Evolutionary conservation across 2,888 invertebrate species (phyloP), one percentile per base, ranked within the genome.

Genomic region (Panzeria rudis): DNA sequence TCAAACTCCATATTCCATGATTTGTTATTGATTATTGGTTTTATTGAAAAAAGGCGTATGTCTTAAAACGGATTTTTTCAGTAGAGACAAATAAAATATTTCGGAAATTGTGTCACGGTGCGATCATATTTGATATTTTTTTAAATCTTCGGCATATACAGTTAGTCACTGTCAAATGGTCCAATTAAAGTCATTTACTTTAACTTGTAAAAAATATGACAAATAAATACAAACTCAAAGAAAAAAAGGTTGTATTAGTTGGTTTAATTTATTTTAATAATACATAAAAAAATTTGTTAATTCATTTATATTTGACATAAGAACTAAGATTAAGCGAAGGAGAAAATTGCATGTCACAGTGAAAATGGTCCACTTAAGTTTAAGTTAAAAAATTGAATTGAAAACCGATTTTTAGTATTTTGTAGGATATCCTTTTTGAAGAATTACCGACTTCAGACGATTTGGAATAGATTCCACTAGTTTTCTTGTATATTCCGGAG

Each of bases 351-450:
- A 54, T 54, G 25, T 54, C 54, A 15, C 54, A 54, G 15, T 54
- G 54, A 13, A 54, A 54, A 25, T 54, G 54, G 54, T 54, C 54
- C 25, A 54, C 54, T 54, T 25, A 54, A 54, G 25, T 54, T 15
- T 54, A 54, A 25, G 25, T 54, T 13, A 54, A 54, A 25, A 54
- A 54, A 25, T 54, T 23, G 11, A 54, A 54, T 20, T 20, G 9
- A 50, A 50, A 20, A 50, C 17, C 20, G 50, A 38, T 47, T 54
- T 54, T 54, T 54, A 54, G 25, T 54, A 29, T 25, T 54, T 47
- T n/a, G 47, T 47, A 47, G 47, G 47, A 25, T 54, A 54, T 54
- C 25, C 25, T 29, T 54, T 54, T 54, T 54, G 54, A 54, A 11
- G 54, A 54, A 54, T 54, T 11, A 54, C 54, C 13, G 25, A 54